Evolutionary conservation across 2,888 invertebrate genomes (phyloP).

Genomic region (Crocallis elinguaria): DNA sequence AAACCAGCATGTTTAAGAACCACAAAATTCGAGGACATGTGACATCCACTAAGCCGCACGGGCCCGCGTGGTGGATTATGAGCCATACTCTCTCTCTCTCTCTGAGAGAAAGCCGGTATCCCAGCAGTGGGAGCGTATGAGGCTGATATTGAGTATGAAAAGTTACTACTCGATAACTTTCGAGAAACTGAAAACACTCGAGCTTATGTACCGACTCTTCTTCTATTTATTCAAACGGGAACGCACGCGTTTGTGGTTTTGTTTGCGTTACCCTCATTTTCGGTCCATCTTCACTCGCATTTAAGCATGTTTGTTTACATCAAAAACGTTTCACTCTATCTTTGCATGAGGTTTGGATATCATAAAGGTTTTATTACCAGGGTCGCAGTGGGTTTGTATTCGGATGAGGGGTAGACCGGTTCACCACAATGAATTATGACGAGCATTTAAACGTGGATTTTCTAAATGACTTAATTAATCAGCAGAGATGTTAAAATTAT

Average conservation of each 20-base stretch:
- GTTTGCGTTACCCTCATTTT: slow-evolving; percentile 28
- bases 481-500: background rate
- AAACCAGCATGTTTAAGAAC: no score
- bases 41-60: no score
- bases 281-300: slow-evolving; percentile 19
- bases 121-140: no score
- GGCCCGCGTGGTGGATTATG: no score
- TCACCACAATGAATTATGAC: slow-evolving; percentile 9
- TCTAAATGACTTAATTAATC: background rate
- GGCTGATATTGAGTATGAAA: background rate
- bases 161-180: no score
- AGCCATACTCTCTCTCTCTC: no score
- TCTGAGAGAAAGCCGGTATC: no score
- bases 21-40: no score
- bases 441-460: background rate
- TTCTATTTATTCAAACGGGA: background rate
- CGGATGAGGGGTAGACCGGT: slow-evolving; percentile 7
- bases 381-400: slow-evolving; percentile 7
- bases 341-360: slow-evolving; percentile 11
- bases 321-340: slow-evolving; percentile 26
- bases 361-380: slow-evolving; percentile 16
- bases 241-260: slow-evolving; percentile 18
- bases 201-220: background rate
- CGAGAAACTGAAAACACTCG: background rate
- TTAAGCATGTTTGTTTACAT: slow-evolving; percentile 29